A percentile compares a stretch with the other conserved stretches of the same genome.
Evolutionary conservation across 2,888 invertebrate genomes (phyloP).

Genomic region (Trachelus iudaicus): DNA sequence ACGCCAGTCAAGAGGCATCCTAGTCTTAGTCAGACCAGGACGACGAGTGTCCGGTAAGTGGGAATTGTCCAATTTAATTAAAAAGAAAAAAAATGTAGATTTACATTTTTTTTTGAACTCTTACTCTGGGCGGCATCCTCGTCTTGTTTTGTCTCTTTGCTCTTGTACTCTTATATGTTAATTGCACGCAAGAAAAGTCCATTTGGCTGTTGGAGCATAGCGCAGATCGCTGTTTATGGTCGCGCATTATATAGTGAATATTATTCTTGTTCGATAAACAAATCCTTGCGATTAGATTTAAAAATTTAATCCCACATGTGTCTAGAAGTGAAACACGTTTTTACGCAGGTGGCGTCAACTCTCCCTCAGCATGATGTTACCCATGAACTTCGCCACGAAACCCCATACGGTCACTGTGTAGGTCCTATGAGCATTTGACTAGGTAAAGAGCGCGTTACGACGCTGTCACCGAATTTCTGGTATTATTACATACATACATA

Average conservation of each 20-base stretch:
- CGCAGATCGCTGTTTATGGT: not conserved
- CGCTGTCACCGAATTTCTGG: not conserved
- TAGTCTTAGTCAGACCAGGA: conserved; percentile 64
- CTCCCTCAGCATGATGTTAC: conserved; percentile 17
- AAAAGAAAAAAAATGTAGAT: not conserved
- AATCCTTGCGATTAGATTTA: not conserved
- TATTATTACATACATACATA: not conserved
- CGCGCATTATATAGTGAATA: not conserved
- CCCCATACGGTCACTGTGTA: conserved; percentile 12
- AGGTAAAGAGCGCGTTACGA: conserved; percentile 5
- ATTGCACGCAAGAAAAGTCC: not conserved
- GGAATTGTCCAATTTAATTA: conserved; percentile 2
- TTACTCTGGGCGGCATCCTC: not conserved
- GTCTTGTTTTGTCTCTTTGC: conserved; percentile 1
- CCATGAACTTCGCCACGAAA: conserved; percentile 12
- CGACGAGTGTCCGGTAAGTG: conserved; percentile 60
- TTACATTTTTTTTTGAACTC: not conserved
- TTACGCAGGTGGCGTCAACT: conserved; percentile 19
- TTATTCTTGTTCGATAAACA: not conserved
- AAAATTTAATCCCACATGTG: not conserved
- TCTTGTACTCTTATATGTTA: not conserved
- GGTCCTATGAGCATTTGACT: conserved; percentile 7
- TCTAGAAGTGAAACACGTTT: conserved; percentile 1
- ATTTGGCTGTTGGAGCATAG: not conserved
- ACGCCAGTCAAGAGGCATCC: conserved; percentile 57